Evolutionary conservation across 2,113 vertebrate genomes (phyloP), one percentile per base, ranked within the genome.

Genomic region (Callocephalon fimbriatum): DNA sequence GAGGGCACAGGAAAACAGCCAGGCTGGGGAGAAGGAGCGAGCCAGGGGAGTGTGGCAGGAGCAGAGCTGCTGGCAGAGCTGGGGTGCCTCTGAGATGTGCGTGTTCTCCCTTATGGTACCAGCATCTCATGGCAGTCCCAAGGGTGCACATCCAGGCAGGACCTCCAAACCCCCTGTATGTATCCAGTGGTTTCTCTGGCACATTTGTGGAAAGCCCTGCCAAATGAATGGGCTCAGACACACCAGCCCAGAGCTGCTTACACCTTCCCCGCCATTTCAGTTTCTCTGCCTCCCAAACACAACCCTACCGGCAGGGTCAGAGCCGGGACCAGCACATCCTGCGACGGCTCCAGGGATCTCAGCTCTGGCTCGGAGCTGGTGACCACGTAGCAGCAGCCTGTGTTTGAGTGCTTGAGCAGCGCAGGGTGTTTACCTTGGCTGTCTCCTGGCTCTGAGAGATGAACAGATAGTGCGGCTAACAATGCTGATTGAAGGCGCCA

Each of bases 401-500:
- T 21, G 31, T 67, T 27, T n/a, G 73, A 54, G 63, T 61, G 27
- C 74, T 79, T 35, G 37, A 4, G 63, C 88, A 83, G 50, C 3
- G 1, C 47, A 44, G 65, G 29, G 48, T 97, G 94, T 96, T 97
- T 80, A 61, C 65, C 61, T 91, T 97, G 95, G 93, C 91, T 3
- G 31, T 73, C 85, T 90, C 35, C 25, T 4, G 13, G 70, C 77
- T 82, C 74, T 5, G 2, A 74, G 51, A 90, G 92, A 95, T 93
- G 77, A 88, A 38, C 77, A 82, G 89, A 94, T 88, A 95, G 38
- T 48, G 67, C 19, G 1, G 76, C 85, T 95, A 94, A 96, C 90
- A 91, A 95, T 95, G 71, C 68, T 54, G 65, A 89, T 47, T 3
- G 12, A 74, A 89, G 42, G 76, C 38, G 94, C 97, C 96, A 94